Base-by-base conservation (phyloP, 2,113 vertebrate genomes). In the Rhizomys pruinosus region DNA sequence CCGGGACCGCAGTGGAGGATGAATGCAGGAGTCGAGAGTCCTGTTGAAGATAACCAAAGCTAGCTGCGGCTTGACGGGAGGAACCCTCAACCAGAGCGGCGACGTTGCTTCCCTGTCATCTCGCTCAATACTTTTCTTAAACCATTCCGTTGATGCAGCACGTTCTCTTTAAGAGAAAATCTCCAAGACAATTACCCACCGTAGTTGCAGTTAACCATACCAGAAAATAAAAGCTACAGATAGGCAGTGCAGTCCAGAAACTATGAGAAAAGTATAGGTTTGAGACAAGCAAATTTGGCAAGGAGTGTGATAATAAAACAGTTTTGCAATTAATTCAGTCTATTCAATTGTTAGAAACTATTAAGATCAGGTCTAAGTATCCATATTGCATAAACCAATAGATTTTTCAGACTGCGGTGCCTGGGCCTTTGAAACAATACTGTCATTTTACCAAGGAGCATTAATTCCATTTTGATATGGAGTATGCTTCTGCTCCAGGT, bases 181-280 rank as follows among this genome's bases (percentile, higher is more conserved):
- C 12, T 66, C 20, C 0, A 68, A 80, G 39, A 44, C 72, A 23
- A 20, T 29, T 66, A 47, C 17, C 34, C 44, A 29, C 66, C 82
- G 55, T 55, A 34, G 61, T 69, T 79, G n/a, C 64, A 27, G 13
- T 84, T 94, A 52, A 19, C 47, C 23, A n/a, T n/a, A n/a, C n/a
- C n/a, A n/a, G n/a, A n/a, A n/a, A n/a, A n/a, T 79, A 81, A 23
- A 55, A 27, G 5, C 34, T 59, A 25, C 42, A 8, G 27, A n/a
- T 87, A 78, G 71, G 63, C 86, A 80, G 89, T 73, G 68, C 47
- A 82, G 37, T 84, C 55, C 52, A 79, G 59, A 74, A 93, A 89
- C 2, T n/a, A 13, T n/a, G n/a, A 66, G 63, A 57, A 39, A 92
- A 93, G 76, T 89, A n/a, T 74, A 63, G 6, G 63, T 34, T 59